phyloP scores from a whole-genome alignment of 2,888 invertebrate genomes.

The Caenorhabditis imperialis region DNA sequence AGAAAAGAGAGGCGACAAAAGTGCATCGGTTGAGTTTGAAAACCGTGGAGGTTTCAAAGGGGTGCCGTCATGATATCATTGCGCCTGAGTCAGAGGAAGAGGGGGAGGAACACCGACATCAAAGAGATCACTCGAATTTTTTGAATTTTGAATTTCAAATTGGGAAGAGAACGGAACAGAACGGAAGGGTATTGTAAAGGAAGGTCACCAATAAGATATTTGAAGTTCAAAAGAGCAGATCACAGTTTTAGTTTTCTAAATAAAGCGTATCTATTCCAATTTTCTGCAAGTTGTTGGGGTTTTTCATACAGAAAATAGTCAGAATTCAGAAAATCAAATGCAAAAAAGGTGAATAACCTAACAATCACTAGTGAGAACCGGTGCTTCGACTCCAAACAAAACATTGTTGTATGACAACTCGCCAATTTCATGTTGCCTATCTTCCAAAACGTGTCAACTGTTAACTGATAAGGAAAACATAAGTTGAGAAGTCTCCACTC shows the following conservation, averaged over 20 bases:
- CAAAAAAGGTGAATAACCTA: slow-evolving; percentile 16
- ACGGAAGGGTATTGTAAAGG: no score
- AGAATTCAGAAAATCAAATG: background rate
- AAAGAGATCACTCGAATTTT: background rate
- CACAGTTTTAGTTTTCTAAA: no score
- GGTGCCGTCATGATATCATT: no score
- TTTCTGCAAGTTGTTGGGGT: no score
- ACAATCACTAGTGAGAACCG: no score
- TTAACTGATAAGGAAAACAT: slow-evolving; percentile 24
- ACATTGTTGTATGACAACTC: slow-evolving; percentile 29
- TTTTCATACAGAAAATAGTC: no score
- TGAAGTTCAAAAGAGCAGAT: no score
- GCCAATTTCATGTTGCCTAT: slow-evolving; percentile 44
- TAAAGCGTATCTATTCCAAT: no score
- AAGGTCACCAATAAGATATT: background rate
- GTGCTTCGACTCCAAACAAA: slow-evolving; percentile 7
- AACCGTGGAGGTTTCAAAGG: no score
- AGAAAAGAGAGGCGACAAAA: no score
- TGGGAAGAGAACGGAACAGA: no score
- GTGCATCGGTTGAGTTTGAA: no score
- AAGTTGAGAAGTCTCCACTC: slow-evolving; percentile 19
- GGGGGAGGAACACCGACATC: background rate
- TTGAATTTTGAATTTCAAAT: background rate
- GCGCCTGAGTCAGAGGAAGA: slow-evolving; percentile 1
- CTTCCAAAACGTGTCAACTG: slow-evolving; percentile 2